Conservation (phyloP, 2,888 invertebrate species). For the Muschampia plurimacula region DNA sequence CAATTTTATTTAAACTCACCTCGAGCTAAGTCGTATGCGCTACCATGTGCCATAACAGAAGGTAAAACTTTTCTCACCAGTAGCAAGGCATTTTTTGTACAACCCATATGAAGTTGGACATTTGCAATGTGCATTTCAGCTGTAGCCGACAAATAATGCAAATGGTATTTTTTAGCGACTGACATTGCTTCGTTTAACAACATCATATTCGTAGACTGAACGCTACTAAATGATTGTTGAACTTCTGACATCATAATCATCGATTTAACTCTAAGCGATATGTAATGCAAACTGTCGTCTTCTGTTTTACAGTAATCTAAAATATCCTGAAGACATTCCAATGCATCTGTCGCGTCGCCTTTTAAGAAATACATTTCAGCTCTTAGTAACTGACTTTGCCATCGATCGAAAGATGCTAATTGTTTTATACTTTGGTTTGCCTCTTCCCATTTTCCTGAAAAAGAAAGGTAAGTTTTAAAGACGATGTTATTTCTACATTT, state of each 20-base stretch:
- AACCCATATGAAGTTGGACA: constrained; percentile 90
- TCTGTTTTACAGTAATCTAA: constrained; percentile 82
- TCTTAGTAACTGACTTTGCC: constrained; percentile 87
- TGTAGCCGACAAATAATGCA: constrained; percentile 91
- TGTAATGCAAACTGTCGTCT: constrained; percentile 80
- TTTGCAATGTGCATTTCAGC: constrained; percentile 93
- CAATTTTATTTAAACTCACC: constrained; percentile 61
- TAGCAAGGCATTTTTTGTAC: constrained; percentile 91
- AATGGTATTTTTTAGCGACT: constrained; percentile 89
- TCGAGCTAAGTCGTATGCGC: constrained; percentile 92
- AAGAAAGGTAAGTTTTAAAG: not conserved
- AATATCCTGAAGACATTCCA: constrained; percentile 80
- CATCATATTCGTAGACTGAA: constrained; percentile 83
- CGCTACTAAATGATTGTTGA: constrained; percentile 86
- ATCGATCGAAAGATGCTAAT: constrained; percentile 88
- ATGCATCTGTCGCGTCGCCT: constrained; percentile 76
- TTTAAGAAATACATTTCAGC: constrained; percentile 85
- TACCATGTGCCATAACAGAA: constrained; percentile 92
- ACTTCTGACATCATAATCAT: constrained; percentile 89
- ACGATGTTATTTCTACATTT: no score
- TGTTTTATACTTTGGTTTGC: constrained; percentile 89
- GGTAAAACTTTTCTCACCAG: constrained; percentile 90
- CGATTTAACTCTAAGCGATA: constrained; percentile 87
- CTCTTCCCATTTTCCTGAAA: constrained; percentile 87
- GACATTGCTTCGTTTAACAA: constrained; percentile 90